Evolutionary conservation across 2,888 invertebrate genomes (phyloP).

Genomic region (Cataglyphis cursor): DNA sequence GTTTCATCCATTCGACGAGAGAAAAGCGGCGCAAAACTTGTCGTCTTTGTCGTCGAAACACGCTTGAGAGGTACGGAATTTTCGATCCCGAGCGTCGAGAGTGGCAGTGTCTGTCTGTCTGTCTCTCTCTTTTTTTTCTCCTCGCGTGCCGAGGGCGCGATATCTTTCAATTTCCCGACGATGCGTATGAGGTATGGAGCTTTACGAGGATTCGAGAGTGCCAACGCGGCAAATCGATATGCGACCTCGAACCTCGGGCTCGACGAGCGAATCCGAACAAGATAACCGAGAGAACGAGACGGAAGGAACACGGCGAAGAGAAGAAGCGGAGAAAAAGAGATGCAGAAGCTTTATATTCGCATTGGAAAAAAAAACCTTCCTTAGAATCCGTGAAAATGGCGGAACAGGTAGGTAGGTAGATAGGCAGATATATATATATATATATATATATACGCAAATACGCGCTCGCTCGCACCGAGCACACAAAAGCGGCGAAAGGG

Average conservation of each 20-base stretch:
- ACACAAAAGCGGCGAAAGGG: conserved; percentile 43
- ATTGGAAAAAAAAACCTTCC: conserved; percentile 35
- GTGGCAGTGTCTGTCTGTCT: conserved; percentile 24
- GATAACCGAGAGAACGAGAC: conserved; percentile 59
- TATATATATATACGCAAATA: conserved; percentile 40
- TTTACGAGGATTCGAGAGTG: conserved; percentile 77
- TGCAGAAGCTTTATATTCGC: conserved; percentile 35
- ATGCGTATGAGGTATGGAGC: conserved; percentile 76
- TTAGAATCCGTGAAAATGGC: conserved; percentile 52
- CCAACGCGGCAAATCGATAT: conserved; percentile 82
- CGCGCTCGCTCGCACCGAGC: conserved; percentile 24
- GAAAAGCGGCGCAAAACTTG: conserved; percentile 24
- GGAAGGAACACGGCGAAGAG: conserved; percentile 32
- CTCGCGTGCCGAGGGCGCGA: conserved; percentile 53
- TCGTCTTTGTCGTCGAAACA: conserved; percentile 28
- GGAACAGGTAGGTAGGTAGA: conserved; percentile 52
- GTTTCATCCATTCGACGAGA: conserved; percentile 33
- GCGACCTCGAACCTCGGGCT: conserved; percentile 76
- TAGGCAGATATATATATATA: not conserved
- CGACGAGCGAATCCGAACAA: conserved; percentile 61
- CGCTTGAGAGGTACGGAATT: conserved; percentile 48
- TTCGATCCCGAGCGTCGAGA: conserved; percentile 55
- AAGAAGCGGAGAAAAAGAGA: conserved; percentile 12
- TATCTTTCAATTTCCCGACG: conserved; percentile 80
- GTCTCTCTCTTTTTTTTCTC: not conserved